These are phyloP conservation scores for Latrodectus geometricus DNA, from an alignment of 1,140 invertebrate genomes.

Conservation along the genomic window DNA sequence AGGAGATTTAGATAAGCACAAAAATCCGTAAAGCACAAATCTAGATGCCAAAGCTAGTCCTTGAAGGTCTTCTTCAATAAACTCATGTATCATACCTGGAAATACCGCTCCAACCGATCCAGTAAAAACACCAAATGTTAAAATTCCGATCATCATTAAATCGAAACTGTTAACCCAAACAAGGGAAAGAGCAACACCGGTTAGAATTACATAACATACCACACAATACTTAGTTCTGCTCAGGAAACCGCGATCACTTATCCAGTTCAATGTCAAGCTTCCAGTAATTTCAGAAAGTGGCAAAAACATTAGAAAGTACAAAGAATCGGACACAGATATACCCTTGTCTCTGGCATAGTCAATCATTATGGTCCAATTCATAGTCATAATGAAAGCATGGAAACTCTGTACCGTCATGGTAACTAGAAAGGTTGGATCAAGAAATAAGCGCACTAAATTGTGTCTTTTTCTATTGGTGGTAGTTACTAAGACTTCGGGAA, in stretches of 20 bases:
- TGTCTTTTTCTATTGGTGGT: not conserved
- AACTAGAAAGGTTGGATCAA: not conserved
- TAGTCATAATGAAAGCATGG: not conserved
- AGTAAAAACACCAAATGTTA: not conserved
- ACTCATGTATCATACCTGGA: not conserved
- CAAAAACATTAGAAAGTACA: not conserved
- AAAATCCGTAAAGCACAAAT: not conserved
- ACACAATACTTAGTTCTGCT: not conserved
- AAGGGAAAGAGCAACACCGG: not conserved
- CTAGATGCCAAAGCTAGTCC: conserved; percentile 6
- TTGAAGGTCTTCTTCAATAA: not conserved
- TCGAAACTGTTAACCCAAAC: not conserved
- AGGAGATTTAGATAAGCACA: not conserved
- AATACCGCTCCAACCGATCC: not conserved
- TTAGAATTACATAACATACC: not conserved
- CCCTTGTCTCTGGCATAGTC: conserved; percentile 4
- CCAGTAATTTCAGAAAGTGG: not conserved
- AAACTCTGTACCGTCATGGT: not conserved
- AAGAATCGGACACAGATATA: not conserved
- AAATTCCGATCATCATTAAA: not conserved
- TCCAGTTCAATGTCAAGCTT: not conserved
- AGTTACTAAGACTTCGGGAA: not conserved
- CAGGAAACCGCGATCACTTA: not conserved
- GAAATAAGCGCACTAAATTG: not conserved
- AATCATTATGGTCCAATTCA: not conserved